These are phyloP conservation scores for Dromius quadrimaculatus DNA, from an alignment of 2,888 invertebrate species.

Conservation along the genomic window DNA sequence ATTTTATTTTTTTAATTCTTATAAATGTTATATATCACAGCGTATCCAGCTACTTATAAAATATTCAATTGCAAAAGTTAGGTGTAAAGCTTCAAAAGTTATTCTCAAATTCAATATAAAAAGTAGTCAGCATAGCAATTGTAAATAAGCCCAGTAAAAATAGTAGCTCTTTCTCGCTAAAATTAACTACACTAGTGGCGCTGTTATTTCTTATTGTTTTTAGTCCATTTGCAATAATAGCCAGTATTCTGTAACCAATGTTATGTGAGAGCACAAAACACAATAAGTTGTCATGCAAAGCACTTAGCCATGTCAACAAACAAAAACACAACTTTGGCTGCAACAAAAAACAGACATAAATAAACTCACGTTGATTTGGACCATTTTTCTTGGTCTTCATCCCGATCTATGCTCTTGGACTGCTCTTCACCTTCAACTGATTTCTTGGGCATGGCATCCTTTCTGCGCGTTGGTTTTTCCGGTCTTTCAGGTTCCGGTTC, in stretches of 20 bases:
- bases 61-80: no score
- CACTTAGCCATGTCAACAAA: not conserved
- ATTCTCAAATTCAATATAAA: no score
- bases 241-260: not conserved
- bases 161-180: not conserved
- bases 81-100: no score
- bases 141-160: not conserved
- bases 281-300: not conserved
- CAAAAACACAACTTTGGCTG: not conserved
- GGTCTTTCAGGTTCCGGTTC: constrained; percentile 44
- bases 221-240: not conserved
- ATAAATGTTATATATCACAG: no score
- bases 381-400: constrained; percentile 65
- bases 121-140: not conserved
- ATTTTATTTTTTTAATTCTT: no score
- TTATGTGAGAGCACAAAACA: not conserved
- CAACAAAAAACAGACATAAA: not conserved
- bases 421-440: constrained; percentile 4
- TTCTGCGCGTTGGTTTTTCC: constrained; percentile 51
- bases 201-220: not conserved
- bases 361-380: constrained; percentile 65
- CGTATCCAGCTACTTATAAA: no score
- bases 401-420: constrained; percentile 58
- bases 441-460: constrained; percentile 11
- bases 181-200: not conserved